Base-by-base conservation (phyloP, 2,113 vertebrate genomes). In the Stercorarius parasiticus region DNA sequence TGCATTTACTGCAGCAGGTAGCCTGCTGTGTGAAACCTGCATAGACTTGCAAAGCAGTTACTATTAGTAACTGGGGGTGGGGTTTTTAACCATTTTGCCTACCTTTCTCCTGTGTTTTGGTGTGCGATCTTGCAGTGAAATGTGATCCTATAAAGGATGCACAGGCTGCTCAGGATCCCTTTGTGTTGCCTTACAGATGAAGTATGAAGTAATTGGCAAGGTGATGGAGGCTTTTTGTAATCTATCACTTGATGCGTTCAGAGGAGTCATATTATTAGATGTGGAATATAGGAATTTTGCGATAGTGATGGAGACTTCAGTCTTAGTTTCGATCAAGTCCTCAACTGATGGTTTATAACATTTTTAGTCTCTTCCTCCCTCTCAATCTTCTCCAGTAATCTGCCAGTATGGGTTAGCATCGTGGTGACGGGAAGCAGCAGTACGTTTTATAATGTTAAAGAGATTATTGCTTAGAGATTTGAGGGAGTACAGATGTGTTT, bases 381-480 rank as follows among this genome's bases (percentile, higher is more conserved):
- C 52, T 95, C 80, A 72, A 0, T 94, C 82, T 70, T 95, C 72
- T 61, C 59, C 30, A 45, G 76, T 93, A 73, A 93, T 87, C 65
- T 95, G 80, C 65, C 14, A 25, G 30, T 78, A 42, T 78, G 82
- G 43, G 73, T 87, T 93, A 82, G 34, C 87, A 53, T 79, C 1
- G 7, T 73, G 43, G 91, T 56, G 58, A 17, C 47, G 53, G 47
- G 83, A 96, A 96, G 45, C 72, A 90, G 88, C 74, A 84, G 49
- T 91, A 86, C 22, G 1, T 86, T 94, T 96, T 87, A 56, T 64
- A 83, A 87, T 85, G 74, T 92, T 84, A 66, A 66, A 96, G 77
- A 94, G 74, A 91, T 94, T 94, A 62, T 86, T 96, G 73, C 78
- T 79, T 90, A 91, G 73, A 89, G 82, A 91, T 70, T 89, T 81